Base-by-base conservation (phyloP, 2,113 vertebrate genomes). In the Eublepharis macularius region DNA sequence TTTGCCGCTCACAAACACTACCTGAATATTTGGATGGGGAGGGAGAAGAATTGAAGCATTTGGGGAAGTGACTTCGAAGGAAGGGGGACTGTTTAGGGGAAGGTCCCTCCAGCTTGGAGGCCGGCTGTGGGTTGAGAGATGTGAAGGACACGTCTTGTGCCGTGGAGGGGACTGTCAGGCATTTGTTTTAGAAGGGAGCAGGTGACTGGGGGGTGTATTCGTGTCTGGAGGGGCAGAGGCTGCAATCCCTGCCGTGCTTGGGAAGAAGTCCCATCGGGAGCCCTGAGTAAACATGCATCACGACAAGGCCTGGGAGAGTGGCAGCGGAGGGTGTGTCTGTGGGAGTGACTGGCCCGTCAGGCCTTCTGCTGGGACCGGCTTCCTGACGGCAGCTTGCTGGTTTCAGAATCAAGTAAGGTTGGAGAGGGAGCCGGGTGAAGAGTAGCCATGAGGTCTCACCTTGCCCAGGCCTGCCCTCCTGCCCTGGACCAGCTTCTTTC, bases 51-150 rank as follows among this genome's bases (percentile, higher is more conserved):
- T 29, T 10, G 10, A 32, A 7, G 77, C 51, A 7, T 36, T 39
- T 74, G 76, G 54, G 77, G 77, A 80, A 86, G 69, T 86, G 54
- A 10, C 17, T 24, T 21, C 24, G 19, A 80, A 65, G 72, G 85
- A 77, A 72, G 88, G 29, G 60, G 60, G 60, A 63, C 21, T 26
- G 26, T 21, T 4, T 17, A 13, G 32, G 16, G 60, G 10, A 36
- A 41, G 24, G n/a, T n/a, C n/a, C n/a, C n/a, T n/a, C n/a, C n/a
- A n/a, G 12, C 14, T 29, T 65, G 26, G 45, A 34, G 9, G 79
- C 16, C n/a, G 0, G 43, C 43, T n/a, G 16, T 7, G 66, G 24
- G 14, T 13, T 6, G 66, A 24, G 39, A n/a, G n/a, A n/a, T n/a
- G 36, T 7, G 60, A 21, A 24, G 21, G 24, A 2, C 9, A 8